Evolutionary conservation across 2,113 vertebrate species (phyloP).

Genomic region (Elachura formosa): DNA sequence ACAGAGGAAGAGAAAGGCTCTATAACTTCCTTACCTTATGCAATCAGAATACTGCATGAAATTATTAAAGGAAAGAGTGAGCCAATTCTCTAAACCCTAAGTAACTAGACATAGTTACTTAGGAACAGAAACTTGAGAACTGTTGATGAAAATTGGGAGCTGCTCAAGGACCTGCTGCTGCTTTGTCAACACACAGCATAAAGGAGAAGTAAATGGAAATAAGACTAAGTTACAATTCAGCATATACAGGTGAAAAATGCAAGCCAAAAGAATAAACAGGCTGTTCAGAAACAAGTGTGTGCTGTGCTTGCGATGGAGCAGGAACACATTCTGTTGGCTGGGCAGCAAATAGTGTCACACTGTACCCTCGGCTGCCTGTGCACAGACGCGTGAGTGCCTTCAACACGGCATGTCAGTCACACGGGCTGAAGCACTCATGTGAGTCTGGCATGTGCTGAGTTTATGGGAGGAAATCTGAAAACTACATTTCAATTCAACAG

Average conservation of each 20-base stretch:
- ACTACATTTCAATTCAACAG: neutral
- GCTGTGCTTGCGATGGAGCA: neutral
- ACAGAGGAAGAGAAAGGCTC: neutral
- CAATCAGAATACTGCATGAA: neutral
- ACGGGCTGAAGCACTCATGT: neutral
- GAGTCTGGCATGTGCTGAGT: neutral
- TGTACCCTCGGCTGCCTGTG: neutral
- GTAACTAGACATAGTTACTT: neutral
- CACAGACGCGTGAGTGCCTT: neutral
- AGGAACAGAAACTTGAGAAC: constrained; percentile 20
- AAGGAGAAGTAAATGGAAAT: neutral
- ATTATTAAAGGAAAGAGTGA: neutral
- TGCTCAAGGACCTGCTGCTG: neutral
- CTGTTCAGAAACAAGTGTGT: neutral
- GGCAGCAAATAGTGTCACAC: neutral
- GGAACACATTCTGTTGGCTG: neutral
- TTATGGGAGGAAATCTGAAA: neutral
- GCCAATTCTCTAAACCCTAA: neutral
- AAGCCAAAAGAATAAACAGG: neutral
- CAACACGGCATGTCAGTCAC: fast-evolving
- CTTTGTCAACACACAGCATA: neutral
- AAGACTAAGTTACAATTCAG: neutral
- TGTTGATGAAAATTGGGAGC: neutral
- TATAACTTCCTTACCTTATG: neutral
- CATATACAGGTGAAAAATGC: neutral